phyloP scores from a whole-genome alignment of 2,888 invertebrate species.

The Odontothrips loti region DNA sequence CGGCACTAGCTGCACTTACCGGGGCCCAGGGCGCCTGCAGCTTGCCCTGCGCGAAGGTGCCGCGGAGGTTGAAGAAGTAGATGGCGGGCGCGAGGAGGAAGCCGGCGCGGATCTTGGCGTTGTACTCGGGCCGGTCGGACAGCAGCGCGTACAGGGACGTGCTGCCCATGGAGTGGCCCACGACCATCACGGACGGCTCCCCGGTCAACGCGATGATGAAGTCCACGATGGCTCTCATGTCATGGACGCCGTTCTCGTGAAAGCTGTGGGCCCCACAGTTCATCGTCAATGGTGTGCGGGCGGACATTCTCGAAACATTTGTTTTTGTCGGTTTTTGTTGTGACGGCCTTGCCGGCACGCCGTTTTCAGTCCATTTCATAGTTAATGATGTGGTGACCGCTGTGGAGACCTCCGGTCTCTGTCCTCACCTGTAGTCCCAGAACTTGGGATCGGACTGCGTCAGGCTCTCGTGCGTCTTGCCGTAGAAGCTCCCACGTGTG shows the following conservation, averaged over 20 bases:
- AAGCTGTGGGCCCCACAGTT: background rate
- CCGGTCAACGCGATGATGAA: background rate
- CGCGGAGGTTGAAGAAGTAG: slow-evolving; percentile 6
- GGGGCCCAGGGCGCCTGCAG: background rate
- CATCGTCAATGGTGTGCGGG: no score
- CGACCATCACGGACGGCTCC: background rate
- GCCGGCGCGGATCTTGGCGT: slow-evolving; percentile 11
- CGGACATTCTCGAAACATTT: no score
- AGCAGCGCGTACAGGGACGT: slow-evolving; percentile 12
- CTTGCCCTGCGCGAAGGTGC: background rate
- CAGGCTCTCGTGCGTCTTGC: background rate
- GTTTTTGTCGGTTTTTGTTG: no score
- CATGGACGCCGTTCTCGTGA: slow-evolving; percentile 2
- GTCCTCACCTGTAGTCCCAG: slow-evolving; percentile 13
- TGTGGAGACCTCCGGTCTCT: background rate
- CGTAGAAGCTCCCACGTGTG: slow-evolving; percentile 1
- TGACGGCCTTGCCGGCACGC: no score
- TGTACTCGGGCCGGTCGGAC: background rate
- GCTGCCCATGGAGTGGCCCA: slow-evolving; percentile 9
- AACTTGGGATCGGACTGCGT: background rate
- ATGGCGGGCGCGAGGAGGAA: background rate
- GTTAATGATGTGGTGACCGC: no score
- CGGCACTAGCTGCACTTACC: no score
- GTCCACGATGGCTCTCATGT: background rate
- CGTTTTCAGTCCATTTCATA: no score